These are phyloP conservation scores for Xylocampa areola DNA, from an alignment of 2,888 invertebrate species.

Conservation along the genomic window DNA sequence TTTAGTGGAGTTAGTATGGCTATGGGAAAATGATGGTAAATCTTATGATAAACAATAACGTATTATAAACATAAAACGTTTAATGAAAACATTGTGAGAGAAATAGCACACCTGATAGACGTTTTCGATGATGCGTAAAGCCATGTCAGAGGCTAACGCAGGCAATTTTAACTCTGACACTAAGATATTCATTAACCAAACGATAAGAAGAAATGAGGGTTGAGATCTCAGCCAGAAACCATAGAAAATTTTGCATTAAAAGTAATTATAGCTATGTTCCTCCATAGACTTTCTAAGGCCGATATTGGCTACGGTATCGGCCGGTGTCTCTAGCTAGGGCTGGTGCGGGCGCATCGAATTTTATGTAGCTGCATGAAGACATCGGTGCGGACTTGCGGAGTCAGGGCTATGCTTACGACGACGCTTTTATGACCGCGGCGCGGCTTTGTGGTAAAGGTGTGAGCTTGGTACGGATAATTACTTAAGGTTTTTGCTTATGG, in stretches of 20 bases:
- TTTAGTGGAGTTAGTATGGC: background rate
- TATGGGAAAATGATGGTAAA: background rate
- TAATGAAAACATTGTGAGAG: no score
- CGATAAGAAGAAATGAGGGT: no score
- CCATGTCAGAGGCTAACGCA: no score
- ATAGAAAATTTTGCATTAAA: no score
- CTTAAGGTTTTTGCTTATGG: no score
- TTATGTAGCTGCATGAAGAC: slow-evolving; percentile 75
- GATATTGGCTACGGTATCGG: slow-evolving; percentile 15
- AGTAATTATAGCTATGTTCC: no score
- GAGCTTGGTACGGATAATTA: slow-evolving; percentile 35
- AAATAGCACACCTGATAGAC: no score
- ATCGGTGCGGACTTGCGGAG: slow-evolving; percentile 67
- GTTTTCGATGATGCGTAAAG: no score
- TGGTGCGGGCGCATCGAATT: slow-evolving; percentile 42
- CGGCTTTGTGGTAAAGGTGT: slow-evolving; percentile 68
- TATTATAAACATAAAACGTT: no score
- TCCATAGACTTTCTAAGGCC: slow-evolving; percentile 2
- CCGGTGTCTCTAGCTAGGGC: slow-evolving; percentile 27
- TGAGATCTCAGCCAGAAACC: no score
- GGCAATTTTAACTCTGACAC: no score
- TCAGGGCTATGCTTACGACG: slow-evolving; percentile 68
- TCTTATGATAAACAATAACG: background rate
- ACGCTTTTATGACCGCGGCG: slow-evolving; percentile 76
- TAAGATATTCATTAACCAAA: no score